Conservation (phyloP, 2,888 invertebrate genomes). For the Petrolisthes manimaculis region DNA sequence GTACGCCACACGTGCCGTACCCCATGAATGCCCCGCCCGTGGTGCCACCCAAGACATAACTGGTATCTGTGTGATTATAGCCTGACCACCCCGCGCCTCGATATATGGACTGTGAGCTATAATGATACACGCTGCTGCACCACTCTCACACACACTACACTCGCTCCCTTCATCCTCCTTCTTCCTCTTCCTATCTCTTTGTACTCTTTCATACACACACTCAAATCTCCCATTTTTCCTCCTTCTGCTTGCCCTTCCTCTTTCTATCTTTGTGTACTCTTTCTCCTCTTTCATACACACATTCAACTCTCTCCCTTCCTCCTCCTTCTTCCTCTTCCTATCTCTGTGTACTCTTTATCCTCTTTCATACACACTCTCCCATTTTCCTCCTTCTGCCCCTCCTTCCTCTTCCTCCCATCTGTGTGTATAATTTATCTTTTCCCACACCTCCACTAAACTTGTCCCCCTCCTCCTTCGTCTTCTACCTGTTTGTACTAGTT, state of each 20-base stretch:
- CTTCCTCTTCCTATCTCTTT: not conserved
- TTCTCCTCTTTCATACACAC: too few species aligned
- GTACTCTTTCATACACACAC: not conserved
- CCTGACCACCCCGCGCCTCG: not conserved
- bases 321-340: too few species aligned
- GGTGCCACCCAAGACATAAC: not conserved
- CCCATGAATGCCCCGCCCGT: not conserved
- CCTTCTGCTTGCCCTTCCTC: too few species aligned
- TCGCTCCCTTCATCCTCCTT: not conserved
- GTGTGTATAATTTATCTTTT: too few species aligned
- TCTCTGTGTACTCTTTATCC: too few species aligned
- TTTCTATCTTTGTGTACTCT: too few species aligned
- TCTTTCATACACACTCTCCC: too few species aligned
- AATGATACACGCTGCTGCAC: slow-evolving; percentile 16
- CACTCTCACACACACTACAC: not conserved
- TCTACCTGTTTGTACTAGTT: not conserved
- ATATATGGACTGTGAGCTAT: slow-evolving; percentile 24
- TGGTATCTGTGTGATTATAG: slow-evolving; percentile 32
- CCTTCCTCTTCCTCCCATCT: too few species aligned
- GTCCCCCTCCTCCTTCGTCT: not conserved
- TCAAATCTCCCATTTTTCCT: too few species aligned
- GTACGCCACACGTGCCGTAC: not conserved
- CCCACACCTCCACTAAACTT: too few species aligned
- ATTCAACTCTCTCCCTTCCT: too few species aligned
- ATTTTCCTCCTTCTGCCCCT: too few species aligned